Evolutionary conservation across 2,888 invertebrate genomes (phyloP), one percentile per base, ranked within the genome.

Genomic region (Cylindroiulus punctatus): DNA sequence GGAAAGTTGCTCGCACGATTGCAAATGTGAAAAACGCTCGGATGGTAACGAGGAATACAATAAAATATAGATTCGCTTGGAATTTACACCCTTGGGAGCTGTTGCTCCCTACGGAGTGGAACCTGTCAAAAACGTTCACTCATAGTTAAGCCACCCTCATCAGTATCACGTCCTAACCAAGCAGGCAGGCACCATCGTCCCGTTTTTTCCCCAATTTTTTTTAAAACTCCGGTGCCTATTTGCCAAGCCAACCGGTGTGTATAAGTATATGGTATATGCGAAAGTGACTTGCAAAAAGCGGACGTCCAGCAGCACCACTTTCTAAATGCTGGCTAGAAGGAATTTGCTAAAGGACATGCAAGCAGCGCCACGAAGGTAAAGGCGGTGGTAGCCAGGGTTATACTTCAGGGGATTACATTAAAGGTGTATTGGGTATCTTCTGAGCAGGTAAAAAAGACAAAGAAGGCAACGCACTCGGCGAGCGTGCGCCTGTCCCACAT

Each of bases 61-160:
- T 82, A 82, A 42, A 36, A 82, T 82, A 82, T 82, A 82, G 82
- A 36, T 82, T 82, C 82, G 40, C 36, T 36, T 40, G 82, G 82
- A 40, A 42, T 82, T 82, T 82, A 32, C 82, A 82, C 82, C 82
- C 82, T 82, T 82, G 82, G 82, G 42, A 40, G 42, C 82, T 82
- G 36, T 82, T 82, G 17, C 82, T 82, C 82, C 82, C 82, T 82
- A 82, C 40, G 8, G 82, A 82, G 82, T n/a, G 82, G 40, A 82
- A 82, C 82, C 36, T 82, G 82, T 82, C 82, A 82, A 82, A 82
- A 82, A 36, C 36, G 42, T 82, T 82, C 42, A 65, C 65, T 65
- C 26, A 65, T 65, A 65, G 65, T 65, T 65, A 65, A 65, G 65
- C 65, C 65, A 65, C 65, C 65, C 65, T 65, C 65, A 65, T 65